Evolutionary conservation across 1,140 invertebrate genomes (phyloP), one percentile per base, ranked within the genome.

Genomic region (Zophobas atratus): DNA sequence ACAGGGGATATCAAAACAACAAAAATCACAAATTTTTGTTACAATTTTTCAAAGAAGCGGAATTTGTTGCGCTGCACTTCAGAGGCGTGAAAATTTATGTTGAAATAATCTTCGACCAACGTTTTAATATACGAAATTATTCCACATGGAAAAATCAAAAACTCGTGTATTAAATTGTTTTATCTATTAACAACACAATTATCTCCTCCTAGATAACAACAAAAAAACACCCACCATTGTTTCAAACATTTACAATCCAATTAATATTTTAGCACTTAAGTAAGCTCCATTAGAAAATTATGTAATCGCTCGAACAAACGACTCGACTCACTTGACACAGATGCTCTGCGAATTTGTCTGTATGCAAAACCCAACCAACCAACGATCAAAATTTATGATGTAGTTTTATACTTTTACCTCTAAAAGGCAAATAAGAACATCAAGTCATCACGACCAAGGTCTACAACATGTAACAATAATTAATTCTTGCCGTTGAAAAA

Each of bases 231-330:
- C 20, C 20, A 20, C 20, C 20, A 20, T 53, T 8, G 49, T 53
- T 4, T 55, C 3, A 38, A 67, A n/a, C 33, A 67, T 67, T 8
- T n/a, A 20, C 43, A 67, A 67, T 1, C 39, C 60, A 20, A 43
- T 63, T 8, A 63, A 63, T n/a, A 63, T 67, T 67, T 67, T 67
- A 60, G 56, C 60, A n/a, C 57, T n/a, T 36, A 43, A 39, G 39
- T 36, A 43, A 39, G 39, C 39, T 67, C 38, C 38, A 4, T 63
- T 43, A 67, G 38, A 67, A 67, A 41, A 67, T 67, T 38, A 67
- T 67, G 60, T 67, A 67, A 67, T 20, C 20, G 20, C 20, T 20
- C 20, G 20, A 20, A 20, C 20, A 20, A 20, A 20, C 57, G 32
- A 57, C 49, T 51, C 35, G 55, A 57, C 38, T 38, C 20, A 43